Base-by-base conservation (phyloP, 1,140 invertebrate genomes). In the Philopotamus ludificatus region DNA sequence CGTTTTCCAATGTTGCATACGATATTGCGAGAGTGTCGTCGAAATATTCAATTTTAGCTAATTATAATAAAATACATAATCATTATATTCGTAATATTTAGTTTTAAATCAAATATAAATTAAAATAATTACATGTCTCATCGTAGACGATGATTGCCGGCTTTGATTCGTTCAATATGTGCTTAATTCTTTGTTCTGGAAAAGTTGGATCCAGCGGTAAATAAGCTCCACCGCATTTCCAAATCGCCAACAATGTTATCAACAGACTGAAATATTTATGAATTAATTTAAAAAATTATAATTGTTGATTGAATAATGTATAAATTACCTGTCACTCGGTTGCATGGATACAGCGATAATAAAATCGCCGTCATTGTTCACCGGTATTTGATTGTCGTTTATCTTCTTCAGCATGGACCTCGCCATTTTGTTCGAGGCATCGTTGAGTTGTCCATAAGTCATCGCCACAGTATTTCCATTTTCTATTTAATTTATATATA, bases 191-290 rank as follows among this genome's bases (percentile, higher is more conserved):
- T 16, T 85, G 82, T 12, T 81, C 82, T 0, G 92, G 91, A 71
- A 92, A 92, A 49, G 83, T 85, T 1, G 86, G 83, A 73, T 94
- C 91, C 57, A 94, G 79, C 0, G 92, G 92, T 26, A 95, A 75
- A 75, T 94, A 95, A 0, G 90, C 87, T 44, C 88, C 89, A 0
- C 91, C 91, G 0, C 86, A 79, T 81, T 94, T 95, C 82, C 90
- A 86, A 44, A 91, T 86, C 9, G 89, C 85, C 58, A 94, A 73
- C 20, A 95, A 75, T 0, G 85, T 77, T 0, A 85, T 78, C 1
- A 93, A 82, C 18, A 93, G 81, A 16, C 84, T 81, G 68, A 9
- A 75, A 74, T 44, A 21, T 18, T 0, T 15, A 9, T 51, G 23
- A 8, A 45, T 4, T 7, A 8, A 45, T 45, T 45, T 8, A 15